Base-by-base conservation (phyloP, 2,113 vertebrate species). In the Blennius ocellaris region DNA sequence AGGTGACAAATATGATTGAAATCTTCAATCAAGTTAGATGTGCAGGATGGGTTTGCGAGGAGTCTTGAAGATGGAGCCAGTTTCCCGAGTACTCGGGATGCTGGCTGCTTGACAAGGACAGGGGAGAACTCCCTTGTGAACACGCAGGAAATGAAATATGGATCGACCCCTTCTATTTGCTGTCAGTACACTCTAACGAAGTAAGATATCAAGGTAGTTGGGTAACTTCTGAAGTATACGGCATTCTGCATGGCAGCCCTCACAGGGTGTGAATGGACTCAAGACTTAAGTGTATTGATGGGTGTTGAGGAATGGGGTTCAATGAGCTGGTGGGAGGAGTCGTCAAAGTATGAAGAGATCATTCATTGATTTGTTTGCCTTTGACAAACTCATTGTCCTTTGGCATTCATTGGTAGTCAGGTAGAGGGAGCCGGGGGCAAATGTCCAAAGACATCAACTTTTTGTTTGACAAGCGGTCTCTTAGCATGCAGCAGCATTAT, bases 131-230 rank as follows among this genome's bases (percentile, higher is more conserved):
- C 84, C 81, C 77, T 7, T 40, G 53, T 70, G 83, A 86, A 53
- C 2, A 0, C 47, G 67, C 77, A 66, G 77, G 81, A 90, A 86
- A 89, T 89, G 64, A 88, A 92, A 87, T 73, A 82, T 68, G 63
- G 83, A 87, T 79, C 15, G 64, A 72, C 43, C 60, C 76, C 82
- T 87, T 90, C 87, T 88, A 83, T 88, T 91, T 76, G 54, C 80
- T 77, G 85, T 78, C 85, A 81, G 76, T 58, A 59, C 61, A 80
- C 71, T 63, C 83, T 77, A 72, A 72, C 74, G 78, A 43, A 88
- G 69, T 53, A 58, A 78, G 64, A 78, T 60, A 76, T 84, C 71
- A 83, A 55, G 59, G 40, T 69, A 37, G 51, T 6, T 8, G 36
- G 71, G 17, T 48, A 14, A n/a, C 21, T 37, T 43, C n/a, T 49